phyloP scores from a whole-genome alignment of 2,888 invertebrate genomes.

The Orthonevra nobilis region DNA sequence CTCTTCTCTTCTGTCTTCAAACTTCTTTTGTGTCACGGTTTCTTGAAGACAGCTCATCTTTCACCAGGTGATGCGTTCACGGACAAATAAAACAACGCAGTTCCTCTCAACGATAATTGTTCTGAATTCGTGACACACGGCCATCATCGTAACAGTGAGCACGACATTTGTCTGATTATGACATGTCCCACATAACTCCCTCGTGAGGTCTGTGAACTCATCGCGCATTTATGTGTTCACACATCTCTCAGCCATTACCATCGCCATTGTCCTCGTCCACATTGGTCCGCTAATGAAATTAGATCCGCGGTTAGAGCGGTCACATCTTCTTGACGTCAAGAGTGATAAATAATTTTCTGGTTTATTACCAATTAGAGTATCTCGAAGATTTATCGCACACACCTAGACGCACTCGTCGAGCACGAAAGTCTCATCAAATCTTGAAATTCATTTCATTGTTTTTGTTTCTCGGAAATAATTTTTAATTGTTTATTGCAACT shows the following conservation, averaged over 20 bases:
- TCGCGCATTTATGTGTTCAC: neutral
- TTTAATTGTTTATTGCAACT: constrained; percentile 24
- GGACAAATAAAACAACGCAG: no score
- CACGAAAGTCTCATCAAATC: neutral
- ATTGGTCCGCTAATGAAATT: constrained; percentile 36
- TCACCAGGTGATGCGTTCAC: no score
- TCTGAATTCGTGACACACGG: no score
- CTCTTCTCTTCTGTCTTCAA: no score
- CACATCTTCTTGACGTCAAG: constrained; percentile 20
- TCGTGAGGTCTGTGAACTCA: constrained; percentile 29
- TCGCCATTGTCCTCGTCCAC: constrained; percentile 5
- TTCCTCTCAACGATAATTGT: no score
- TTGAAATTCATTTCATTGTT: neutral
- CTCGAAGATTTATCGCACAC: constrained; percentile 20
- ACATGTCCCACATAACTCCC: constrained; percentile 13
- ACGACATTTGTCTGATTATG: constrained; percentile 3
- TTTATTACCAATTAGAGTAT: constrained; percentile 57
- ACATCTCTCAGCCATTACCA: neutral
- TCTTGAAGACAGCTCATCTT: no score
- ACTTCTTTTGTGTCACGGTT: no score
- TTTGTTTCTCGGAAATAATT: constrained; percentile 17
- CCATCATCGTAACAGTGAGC: no score
- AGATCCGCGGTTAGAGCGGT: neutral
- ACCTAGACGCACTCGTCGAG: neutral
- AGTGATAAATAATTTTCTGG: constrained; percentile 59